Percentiles rank a stretch among this genome's conserved stretches.
These are phyloP conservation scores for Thelaira solivaga DNA, from an alignment of 2,888 invertebrate species.

Conservation along the genomic window DNA sequence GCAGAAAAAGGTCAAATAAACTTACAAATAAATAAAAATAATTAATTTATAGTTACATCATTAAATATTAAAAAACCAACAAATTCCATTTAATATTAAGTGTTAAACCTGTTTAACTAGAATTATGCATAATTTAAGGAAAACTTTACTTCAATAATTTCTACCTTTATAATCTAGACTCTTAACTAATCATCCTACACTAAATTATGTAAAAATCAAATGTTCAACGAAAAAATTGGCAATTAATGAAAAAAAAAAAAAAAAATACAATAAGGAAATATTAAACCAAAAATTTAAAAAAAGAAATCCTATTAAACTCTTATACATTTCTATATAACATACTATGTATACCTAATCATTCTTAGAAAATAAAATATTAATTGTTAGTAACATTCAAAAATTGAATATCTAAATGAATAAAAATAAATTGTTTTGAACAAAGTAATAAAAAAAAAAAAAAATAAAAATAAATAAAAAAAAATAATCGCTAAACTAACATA, in stretches of 20 bases:
- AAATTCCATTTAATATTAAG: slow-evolving; percentile 44
- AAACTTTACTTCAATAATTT: slow-evolving; percentile 16
- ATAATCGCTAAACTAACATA: too few species aligned
- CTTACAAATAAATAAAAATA: neutral
- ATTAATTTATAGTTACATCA: slow-evolving; percentile 20
- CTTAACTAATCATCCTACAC: neutral
- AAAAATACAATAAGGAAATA: neutral
- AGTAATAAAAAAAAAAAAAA: too few species aligned
- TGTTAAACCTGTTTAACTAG: slow-evolving; percentile 41
- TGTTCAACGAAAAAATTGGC: slow-evolving; percentile 39
- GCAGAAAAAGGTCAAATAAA: too few species aligned
- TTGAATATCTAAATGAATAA: too few species aligned
- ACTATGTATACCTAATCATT: slow-evolving; percentile 6
- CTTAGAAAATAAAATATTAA: neutral
- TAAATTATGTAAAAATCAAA: neutral
- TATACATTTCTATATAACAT: slow-evolving; percentile 32
- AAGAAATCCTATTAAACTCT: slow-evolving; percentile 50
- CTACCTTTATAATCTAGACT: neutral
- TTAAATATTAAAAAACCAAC: slow-evolving; percentile 7
- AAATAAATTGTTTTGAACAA: too few species aligned
- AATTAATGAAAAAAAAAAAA: slow-evolving; percentile 6
- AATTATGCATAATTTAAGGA: slow-evolving; percentile 3
- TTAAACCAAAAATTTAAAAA: slow-evolving; percentile 28
- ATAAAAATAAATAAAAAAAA: too few species aligned
- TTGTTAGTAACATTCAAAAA: slow-evolving; percentile 40